Evolutionary conservation across 1,140 invertebrate genomes (phyloP).

Genomic region (Battus philenor): DNA sequence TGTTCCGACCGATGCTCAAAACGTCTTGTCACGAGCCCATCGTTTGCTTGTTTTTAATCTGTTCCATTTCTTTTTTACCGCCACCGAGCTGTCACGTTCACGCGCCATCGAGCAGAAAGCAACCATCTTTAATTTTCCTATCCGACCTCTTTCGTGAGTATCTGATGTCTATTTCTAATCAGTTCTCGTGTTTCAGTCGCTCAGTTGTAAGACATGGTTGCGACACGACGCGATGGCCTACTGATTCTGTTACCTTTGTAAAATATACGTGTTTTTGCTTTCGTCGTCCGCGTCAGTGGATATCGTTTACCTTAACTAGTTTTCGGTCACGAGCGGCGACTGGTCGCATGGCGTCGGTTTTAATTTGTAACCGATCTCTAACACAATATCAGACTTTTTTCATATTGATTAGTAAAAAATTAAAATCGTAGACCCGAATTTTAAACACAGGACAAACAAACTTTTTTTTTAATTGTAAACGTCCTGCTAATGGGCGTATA

Average conservation of each 20-base stretch:
- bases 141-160: slow-evolving; percentile 27
- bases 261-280: slow-evolving; percentile 26
- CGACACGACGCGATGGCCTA: slow-evolving; percentile 35
- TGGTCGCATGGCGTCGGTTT: slow-evolving; percentile 21
- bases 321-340: slow-evolving; percentile 25
- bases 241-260: slow-evolving; percentile 25
- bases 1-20: too few species aligned
- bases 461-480: too few species aligned
- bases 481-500: too few species aligned
- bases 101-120: slow-evolving; percentile 47
- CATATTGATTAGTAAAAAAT: too few species aligned
- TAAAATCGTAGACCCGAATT: too few species aligned
- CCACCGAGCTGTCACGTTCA: slow-evolving; percentile 51
- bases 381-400: too few species aligned
- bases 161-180: slow-evolving; percentile 43
- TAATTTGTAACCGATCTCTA: slow-evolving; percentile 25
- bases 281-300: slow-evolving; percentile 19
- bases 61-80: slow-evolving; percentile 40
- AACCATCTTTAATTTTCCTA: slow-evolving; percentile 45
- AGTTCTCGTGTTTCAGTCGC: slow-evolving; percentile 47
- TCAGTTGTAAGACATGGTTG: slow-evolving; percentile 33
- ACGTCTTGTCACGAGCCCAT: background rate
- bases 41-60: slow-evolving; percentile 25
- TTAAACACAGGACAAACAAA: too few species aligned
- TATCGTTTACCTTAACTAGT: slow-evolving; percentile 27